phyloP scores from a whole-genome alignment of 2,888 invertebrate species.

The Alitta virens region DNA sequence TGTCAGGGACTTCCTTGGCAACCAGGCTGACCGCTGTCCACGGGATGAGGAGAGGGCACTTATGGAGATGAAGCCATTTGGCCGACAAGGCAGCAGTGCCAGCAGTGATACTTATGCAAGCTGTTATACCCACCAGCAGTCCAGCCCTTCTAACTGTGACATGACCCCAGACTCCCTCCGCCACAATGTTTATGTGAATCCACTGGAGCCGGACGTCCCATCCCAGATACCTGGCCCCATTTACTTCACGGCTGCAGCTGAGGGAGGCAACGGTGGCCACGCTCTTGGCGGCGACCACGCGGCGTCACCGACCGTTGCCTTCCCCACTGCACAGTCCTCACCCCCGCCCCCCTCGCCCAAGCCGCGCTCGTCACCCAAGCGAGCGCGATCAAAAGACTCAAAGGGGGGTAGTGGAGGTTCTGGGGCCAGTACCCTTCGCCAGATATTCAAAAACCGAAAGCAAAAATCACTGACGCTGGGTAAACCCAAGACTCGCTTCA shows the following conservation, averaged over 20 bases:
- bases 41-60: conserved; percentile 7
- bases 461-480: conserved; percentile 14
- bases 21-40: conserved; percentile 2
- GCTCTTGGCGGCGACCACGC: neutral
- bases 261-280: neutral
- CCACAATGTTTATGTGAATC: conserved; percentile 54
- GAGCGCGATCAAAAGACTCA: neutral
- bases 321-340: neutral
- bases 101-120: conserved; percentile 94
- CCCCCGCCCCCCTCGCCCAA: neutral
- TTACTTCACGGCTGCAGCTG: neutral
- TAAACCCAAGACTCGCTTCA: conserved; percentile 14
- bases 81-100: conserved; percentile 59
- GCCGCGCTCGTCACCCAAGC: neutral
- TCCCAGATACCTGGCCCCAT: neutral
- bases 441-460: conserved; percentile 13
- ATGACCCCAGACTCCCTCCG: conserved; percentile 26
- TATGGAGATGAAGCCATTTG: conserved; percentile 38
- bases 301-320: neutral
- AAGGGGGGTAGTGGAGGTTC: neutral
- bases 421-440: conserved; percentile 1
- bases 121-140: conserved; percentile 85
- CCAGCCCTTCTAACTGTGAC: conserved; percentile 36
- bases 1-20: conserved; percentile 14
- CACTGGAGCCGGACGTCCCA: conserved; percentile 34